Conservation (phyloP, 2,888 invertebrate genomes). For the Drosophila gaucha region DNA sequence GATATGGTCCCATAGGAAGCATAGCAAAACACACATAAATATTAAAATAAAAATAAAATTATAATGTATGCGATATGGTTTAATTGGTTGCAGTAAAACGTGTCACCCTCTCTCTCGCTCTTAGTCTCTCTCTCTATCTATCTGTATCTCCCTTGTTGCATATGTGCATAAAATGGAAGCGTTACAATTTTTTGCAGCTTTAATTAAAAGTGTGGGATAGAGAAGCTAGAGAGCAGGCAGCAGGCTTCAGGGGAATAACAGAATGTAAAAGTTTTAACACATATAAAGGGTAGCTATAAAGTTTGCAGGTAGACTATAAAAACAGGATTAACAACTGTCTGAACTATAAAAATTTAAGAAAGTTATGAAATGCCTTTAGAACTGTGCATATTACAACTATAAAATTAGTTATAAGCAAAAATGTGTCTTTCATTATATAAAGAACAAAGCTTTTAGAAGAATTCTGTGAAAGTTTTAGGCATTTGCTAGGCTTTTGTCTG, state of each 20-base stretch:
- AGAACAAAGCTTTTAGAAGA: not conserved
- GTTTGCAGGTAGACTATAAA: slow-evolving; percentile 28
- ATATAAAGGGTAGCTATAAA: slow-evolving; percentile 20
- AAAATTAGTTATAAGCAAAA: not conserved
- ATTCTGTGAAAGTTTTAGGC: not conserved
- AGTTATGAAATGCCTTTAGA: slow-evolving; percentile 1
- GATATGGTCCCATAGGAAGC: slow-evolving; percentile 45
- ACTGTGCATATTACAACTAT: not conserved
- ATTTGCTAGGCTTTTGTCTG: too few species aligned
- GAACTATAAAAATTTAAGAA: not conserved
- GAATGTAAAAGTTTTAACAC: slow-evolving; percentile 48
- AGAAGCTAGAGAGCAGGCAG: slow-evolving; percentile 1
- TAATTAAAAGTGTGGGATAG: slow-evolving; percentile 63
- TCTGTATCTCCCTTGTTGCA: slow-evolving; percentile 3
- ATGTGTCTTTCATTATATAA: not conserved
- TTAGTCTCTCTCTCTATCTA: not conserved
- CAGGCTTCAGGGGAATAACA: slow-evolving; percentile 13
- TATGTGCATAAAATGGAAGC: slow-evolving; percentile 37
- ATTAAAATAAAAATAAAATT: slow-evolving; percentile 75
- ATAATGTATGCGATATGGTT: slow-evolving; percentile 69
- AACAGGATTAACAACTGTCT: slow-evolving; percentile 21
- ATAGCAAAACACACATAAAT: slow-evolving; percentile 70
- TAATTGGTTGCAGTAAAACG: slow-evolving; percentile 69
- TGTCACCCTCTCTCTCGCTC: slow-evolving; percentile 9
- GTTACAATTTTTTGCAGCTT: slow-evolving; percentile 38